These are phyloP conservation scores for Poeciliopsis infans DNA, from an alignment of 2,797 vertebrate species.

Conservation along the genomic window DNA sequence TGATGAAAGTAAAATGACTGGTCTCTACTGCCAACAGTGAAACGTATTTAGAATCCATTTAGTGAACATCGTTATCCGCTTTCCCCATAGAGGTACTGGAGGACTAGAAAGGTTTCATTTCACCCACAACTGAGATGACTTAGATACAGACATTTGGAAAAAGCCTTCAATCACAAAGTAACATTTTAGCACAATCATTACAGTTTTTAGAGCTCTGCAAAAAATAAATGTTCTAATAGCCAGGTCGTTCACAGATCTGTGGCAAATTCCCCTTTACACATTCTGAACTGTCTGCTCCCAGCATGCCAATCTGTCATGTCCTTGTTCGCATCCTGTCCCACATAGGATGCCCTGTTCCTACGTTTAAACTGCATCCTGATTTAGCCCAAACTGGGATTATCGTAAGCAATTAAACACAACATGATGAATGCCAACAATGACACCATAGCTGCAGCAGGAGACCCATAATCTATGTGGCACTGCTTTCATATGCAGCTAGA, in stretches of 20 bases:
- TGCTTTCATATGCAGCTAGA: slow-evolving; percentile 21
- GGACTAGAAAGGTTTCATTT: slow-evolving; percentile 10
- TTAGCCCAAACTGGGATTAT: slow-evolving; percentile 57
- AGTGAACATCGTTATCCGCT: slow-evolving; percentile 12
- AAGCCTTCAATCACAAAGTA: neutral
- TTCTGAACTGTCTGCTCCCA: slow-evolving; percentile 72
- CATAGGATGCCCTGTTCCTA: slow-evolving; percentile 68
- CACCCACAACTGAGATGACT: slow-evolving; percentile 9
- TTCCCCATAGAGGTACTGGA: slow-evolving; percentile 10
- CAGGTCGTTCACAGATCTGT: slow-evolving; percentile 43
- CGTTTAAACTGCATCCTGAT: slow-evolving; percentile 61
- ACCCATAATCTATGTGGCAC: slow-evolving; percentile 27
- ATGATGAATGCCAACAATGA: slow-evolving; percentile 54
- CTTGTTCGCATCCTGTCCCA: slow-evolving; percentile 74
- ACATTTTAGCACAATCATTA: slow-evolving; percentile 1
- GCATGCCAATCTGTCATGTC: slow-evolving; percentile 80
- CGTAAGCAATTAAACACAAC: slow-evolving; percentile 45
- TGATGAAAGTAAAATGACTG: slow-evolving; percentile 25
- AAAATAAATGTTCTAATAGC: slow-evolving; percentile 35
- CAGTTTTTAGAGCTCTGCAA: slow-evolving; percentile 1
- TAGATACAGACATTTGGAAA: slow-evolving; percentile 17
- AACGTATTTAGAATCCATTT: slow-evolving; percentile 36
- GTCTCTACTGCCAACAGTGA: slow-evolving; percentile 14
- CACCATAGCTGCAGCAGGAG: slow-evolving; percentile 43
- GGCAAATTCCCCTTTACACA: slow-evolving; percentile 50